Base-by-base conservation (phyloP, 2,888 invertebrate species). In the Dorcus hopei region DNA sequence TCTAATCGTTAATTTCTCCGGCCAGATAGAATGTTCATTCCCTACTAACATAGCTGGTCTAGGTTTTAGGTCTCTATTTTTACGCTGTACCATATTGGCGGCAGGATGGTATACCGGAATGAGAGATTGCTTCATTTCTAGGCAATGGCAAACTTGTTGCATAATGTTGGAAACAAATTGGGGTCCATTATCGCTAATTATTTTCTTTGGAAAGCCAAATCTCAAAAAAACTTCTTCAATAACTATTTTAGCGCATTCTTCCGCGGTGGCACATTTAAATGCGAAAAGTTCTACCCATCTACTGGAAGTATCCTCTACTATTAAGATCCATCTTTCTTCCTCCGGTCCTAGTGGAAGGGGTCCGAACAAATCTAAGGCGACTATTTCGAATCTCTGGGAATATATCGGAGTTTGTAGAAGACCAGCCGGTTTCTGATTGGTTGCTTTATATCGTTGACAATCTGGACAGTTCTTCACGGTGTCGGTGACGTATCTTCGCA, bases 161-260 rank as follows among this genome's bases (percentile, higher is more conserved):
- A 3, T 33, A 0, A 6, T 1, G 3, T 49, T 76, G 76, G 69
- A 68, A 0, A 76, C 65, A 54, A 76, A 74, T 45, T 75, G 75
- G 0, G 67, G 55, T 0, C 76, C 76, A 9, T 77, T 77, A 42
- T 77, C 74, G 9, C 69, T 70, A 4, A 72, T 65, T 0, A 77
- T n/a, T n/a, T 72, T 51, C 0, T 76, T 41, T 0, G 72, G 72
- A 2, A 69, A 16, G 0, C 75, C 75, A 58, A 69, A 76, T 2
- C 75, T 63, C 1, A 71, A 59, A 16, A 69, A 61, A 11, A 69
- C 56, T 55, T 72, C 67, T 19, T 69, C 58, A 7, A 70, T 63
- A 23, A 72, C 58, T 1, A 43, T 50, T 9, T 47, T 41, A 1
- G 70, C 70, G 55, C 69, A 70, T n/a, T 47, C 51, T 41, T 65